Evolutionary conservation across 1,140 invertebrate genomes (phyloP), one percentile per base, ranked within the genome.

Genomic region (Drosophila subobscura): DNA sequence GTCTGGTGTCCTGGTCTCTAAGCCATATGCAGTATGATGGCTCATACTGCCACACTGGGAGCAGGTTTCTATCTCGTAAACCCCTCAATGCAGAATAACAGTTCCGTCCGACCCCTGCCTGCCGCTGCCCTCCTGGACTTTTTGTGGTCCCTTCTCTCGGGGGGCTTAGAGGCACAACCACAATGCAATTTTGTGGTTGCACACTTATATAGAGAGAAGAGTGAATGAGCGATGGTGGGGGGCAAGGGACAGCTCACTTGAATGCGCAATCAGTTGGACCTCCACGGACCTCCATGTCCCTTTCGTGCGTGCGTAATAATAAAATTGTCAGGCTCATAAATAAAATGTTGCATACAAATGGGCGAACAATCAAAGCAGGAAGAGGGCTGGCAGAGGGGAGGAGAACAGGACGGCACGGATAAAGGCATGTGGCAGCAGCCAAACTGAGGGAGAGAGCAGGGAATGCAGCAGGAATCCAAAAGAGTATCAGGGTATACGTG

Each of bases 151-250:
- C 33, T 12, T 1, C 33, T 37, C 33, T 12, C 16, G 1, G 33
- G 10, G 33, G 33, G 33, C 33, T 37, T 37, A 37, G 33, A 37
- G 33, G 33, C 33, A 12, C 10, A 40, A 75, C 72, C 72, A 72
- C 72, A 75, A 75, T 75, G 72, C 59, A 75, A 75, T 75, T 72
- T 75, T 75, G 72, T 71, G 72, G 72, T 56, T 64, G 44, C 58
- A 37, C 72, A 65, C 66, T 50, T 44, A 57, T 56, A 51, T 37
- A 67, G 42, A 51, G 52, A 29, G 14, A 16, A 27, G 25, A 23
- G 16, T 5, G 27, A 6, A n/a, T 12, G 41, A 55, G 53, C 27
- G 10, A 20, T 6, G 27, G 4, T 16, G 14, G 22, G 20, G 37
- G 22, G 29, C 29, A 37, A 12, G 29, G 29, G 22, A 52, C 22